Percentiles rank a stretch among this genome's conserved stretches.
phyloP scores from a whole-genome alignment of 2,113 vertebrate species.

The Erythrolamprus reginae region DNA sequence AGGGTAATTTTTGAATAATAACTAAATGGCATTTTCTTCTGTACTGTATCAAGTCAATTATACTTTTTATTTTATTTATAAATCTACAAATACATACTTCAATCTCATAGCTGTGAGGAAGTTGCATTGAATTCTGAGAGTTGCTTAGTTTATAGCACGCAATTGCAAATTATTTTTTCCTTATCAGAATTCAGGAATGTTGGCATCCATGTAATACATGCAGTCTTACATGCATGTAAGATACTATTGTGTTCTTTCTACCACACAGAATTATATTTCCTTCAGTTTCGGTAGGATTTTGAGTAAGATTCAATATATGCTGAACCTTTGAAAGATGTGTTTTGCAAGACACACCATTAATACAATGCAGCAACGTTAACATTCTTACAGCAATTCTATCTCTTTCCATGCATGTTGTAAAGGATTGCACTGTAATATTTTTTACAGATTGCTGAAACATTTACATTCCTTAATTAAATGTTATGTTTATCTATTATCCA shows the following conservation, averaged over 20 bases:
- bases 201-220: background rate
- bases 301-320: background rate
- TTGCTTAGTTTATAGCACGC: background rate
- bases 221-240: background rate
- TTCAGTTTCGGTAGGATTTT: background rate
- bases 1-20: conserved; percentile 17
- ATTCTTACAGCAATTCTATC: background rate
- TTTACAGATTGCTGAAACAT: background rate
- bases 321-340: background rate
- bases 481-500: background rate
- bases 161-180: background rate
- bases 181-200: background rate
- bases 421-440: background rate
- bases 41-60: background rate
- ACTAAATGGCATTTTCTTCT: conserved; percentile 22
- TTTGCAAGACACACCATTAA: background rate
- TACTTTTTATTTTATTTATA: background rate
- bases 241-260: background rate
- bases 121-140: background rate
- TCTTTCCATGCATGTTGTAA: background rate
- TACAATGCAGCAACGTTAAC: background rate
- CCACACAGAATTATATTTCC: background rate
- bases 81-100: background rate
- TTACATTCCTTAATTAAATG: background rate
- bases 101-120: background rate